Evolutionary conservation across 2,888 invertebrate genomes (phyloP), one percentile per base, ranked within the genome.

Genomic region (Hanleya hanleyi): DNA sequence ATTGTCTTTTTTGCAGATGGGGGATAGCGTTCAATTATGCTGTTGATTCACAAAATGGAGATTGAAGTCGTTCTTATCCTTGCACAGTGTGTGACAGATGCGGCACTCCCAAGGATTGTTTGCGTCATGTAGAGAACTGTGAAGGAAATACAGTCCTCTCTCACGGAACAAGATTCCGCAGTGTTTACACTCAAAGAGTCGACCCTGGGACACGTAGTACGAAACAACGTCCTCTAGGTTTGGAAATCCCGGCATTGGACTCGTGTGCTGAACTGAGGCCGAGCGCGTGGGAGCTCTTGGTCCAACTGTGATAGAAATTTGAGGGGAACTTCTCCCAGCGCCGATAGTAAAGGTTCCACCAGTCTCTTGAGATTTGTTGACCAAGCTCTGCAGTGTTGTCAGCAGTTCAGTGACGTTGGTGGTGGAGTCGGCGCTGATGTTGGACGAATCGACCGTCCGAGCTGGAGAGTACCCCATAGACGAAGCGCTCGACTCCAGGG

Each of bases 31-130:
- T 41, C 33, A 74, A 36, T 33, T 51, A 62, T 87, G 87, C 74
- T 87, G 85, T 65, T 87, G 85, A 67, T 87, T 87, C 29, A 86
- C 85, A 72, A 86, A 85, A 68, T 87, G 87, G 15, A 87, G 74
- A 22, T 86, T 84, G 75, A 87, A 87, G 67, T 87, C 87, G 66
- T 87, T 87, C 66, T 84, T 83, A 71, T 87, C 85, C 7, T 79
- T 72, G 76, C 85, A 87, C 41, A 83, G 72, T 67, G 82, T 86
- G 71, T 85, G 83, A 71, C 87, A 87, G 66, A 87, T 86, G 68
- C 77, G 78, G 69, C 87, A 87, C 69, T 86, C 83, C 86, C 86
- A 87, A 0, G 87, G 86, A 67, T 80, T 84, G 51, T 78, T 74
- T 15, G 80, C 72, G 6, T 85, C 84, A 50, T 87, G 87, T 61